These are phyloP conservation scores for Homalodisca vitripennis DNA, from an alignment of 1,140 invertebrate genomes.

Conservation along the genomic window DNA sequence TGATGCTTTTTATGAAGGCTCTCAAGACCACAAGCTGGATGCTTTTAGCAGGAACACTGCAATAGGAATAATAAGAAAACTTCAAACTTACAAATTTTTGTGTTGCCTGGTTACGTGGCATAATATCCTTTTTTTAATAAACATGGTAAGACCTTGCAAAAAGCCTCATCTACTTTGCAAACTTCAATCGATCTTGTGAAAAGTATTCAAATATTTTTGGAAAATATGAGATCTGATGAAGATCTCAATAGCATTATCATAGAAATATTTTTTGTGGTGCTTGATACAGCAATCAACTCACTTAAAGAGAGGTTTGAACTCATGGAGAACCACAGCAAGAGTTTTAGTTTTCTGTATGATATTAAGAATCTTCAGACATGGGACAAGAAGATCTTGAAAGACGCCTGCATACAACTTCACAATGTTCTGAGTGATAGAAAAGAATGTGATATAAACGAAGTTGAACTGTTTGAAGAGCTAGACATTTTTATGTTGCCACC, in stretches of 20 bases:
- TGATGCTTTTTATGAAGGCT: not conserved
- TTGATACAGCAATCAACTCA: not conserved
- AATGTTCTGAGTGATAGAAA: too few species aligned
- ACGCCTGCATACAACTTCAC: too few species aligned
- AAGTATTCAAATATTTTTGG: constrained; percentile 13
- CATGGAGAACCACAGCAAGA: not conserved
- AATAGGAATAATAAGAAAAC: constrained; percentile 15
- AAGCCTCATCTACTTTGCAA: constrained; percentile 1
- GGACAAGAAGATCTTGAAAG: too few species aligned
- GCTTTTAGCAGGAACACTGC: not conserved
- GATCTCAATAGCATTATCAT: constrained; percentile 25
- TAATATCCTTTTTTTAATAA: constrained; percentile 31
- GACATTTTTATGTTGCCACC: too few species aligned
- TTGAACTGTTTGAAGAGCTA: too few species aligned
- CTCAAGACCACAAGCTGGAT: not conserved
- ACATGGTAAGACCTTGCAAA: constrained; percentile 29
- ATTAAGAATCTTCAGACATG: too few species aligned
- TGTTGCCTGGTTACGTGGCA: constrained; percentile 28
- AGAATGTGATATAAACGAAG: too few species aligned
- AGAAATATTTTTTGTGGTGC: constrained; percentile 10
- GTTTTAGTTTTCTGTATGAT: not conserved
- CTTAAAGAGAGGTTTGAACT: not conserved
- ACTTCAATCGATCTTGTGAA: not conserved
- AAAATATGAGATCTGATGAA: constrained; percentile 25
- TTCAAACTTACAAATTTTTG: constrained; percentile 22